Base-by-base conservation (phyloP, 2,888 invertebrate genomes). In the Drosophila borborema region DNA sequence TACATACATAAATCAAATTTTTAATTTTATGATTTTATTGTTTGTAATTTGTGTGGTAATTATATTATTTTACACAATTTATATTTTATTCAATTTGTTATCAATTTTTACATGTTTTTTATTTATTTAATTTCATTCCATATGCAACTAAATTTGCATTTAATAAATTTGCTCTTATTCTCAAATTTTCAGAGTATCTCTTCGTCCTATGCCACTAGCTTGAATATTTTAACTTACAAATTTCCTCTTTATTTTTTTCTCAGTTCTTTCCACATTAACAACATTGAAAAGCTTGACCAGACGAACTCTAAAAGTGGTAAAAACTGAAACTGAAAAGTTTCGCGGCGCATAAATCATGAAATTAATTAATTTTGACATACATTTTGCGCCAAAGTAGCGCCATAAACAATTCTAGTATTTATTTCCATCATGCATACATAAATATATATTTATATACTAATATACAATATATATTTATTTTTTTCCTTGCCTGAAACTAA, bases 301-400 rank as follows among this genome's bases (percentile, higher is more conserved):
- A 64, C 69, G 58, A 54, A 28, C 62, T 64, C 40, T 20, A 63
- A 46, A 53, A 60, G 59, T 64, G 68, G 43, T 23, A 61, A 64
- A 64, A 70, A 56, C 66, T 59, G 70, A 66, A 72, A 55, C 64
- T 61, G 45, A 48, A 81, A 77, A 68, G 23, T 78, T 65, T 69
- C 81, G 65, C 49, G 63, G 38, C 41, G 85, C 92, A 92, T 92
- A 92, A 92, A 92, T 92, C 92, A 92, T 82, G 91, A 92, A 92
- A 92, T 92, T 92, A 92, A 92, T 92, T 92, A 92, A 92, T 91
- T 92, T 92, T 92, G 93, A 92, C 92, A 92, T 81, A 91, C 81
- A 91, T 91, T 87, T 85, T 89, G 51, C 62, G 66, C 78, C 74
- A 73, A 85, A 89, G 86, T 73, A 75, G 81, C 72, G 74, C 72